Conservation (phyloP, 1,140 invertebrate genomes). For the Psix sp. region DNA sequence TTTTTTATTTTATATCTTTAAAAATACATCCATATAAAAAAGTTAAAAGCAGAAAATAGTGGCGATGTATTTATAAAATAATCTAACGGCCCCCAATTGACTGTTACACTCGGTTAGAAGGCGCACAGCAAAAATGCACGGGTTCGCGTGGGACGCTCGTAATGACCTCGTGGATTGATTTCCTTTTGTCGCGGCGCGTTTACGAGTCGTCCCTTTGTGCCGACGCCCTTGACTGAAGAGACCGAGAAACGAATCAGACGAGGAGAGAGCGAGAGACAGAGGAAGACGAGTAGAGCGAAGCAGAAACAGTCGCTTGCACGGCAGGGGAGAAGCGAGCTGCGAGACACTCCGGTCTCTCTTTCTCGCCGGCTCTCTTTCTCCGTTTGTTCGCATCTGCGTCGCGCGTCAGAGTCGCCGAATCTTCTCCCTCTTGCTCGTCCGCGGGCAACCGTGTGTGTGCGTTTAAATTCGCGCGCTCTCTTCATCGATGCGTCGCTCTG, state of each 20-base stretch:
- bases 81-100: slow-evolving; percentile 41
- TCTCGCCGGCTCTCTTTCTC: slow-evolving; percentile 2
- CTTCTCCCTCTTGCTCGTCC: slow-evolving; percentile 8
- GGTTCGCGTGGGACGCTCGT: slow-evolving; percentile 58
- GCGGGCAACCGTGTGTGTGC: slow-evolving; percentile 32
- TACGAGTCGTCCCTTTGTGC: slow-evolving; percentile 67
- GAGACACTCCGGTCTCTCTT: slow-evolving; percentile 34
- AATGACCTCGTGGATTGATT: slow-evolving; percentile 62
- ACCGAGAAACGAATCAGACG: slow-evolving; percentile 59
- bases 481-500: slow-evolving; percentile 62
- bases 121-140: slow-evolving; percentile 44
- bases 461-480: slow-evolving; percentile 61
- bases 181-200: slow-evolving; percentile 61
- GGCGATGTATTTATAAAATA: slow-evolving; percentile 27
- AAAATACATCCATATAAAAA: too few species aligned
- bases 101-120: slow-evolving; percentile 45
- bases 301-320: slow-evolving; percentile 51
- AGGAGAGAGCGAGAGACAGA: slow-evolving; percentile 57
- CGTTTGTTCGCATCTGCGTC: not conserved
- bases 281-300: slow-evolving; percentile 43
- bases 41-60: not conserved
- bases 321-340: slow-evolving; percentile 31
- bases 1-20: too few species aligned
- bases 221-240: slow-evolving; percentile 71
- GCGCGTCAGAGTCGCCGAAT: slow-evolving; percentile 1